phyloP scores from a whole-genome alignment of 2,113 vertebrate genomes.

The Xiphias gladius region DNA sequence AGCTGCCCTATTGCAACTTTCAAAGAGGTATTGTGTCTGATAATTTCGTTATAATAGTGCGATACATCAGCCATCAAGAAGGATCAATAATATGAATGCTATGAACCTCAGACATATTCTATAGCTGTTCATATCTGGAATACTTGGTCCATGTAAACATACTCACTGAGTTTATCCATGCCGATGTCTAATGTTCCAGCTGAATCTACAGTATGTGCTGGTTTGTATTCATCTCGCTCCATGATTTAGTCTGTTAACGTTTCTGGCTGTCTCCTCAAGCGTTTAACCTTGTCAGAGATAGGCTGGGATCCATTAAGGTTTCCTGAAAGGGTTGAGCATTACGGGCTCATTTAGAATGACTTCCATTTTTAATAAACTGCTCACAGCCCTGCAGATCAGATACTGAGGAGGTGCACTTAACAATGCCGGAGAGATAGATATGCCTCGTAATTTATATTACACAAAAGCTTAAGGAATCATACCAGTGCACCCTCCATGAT shows the following conservation, averaged over 20 bases:
- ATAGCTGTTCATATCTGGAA: not conserved
- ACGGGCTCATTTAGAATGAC: slow-evolving; percentile 83
- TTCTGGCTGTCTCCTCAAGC: slow-evolving; percentile 67
- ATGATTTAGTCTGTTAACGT: slow-evolving; percentile 70
- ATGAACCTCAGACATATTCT: not conserved
- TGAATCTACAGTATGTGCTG: slow-evolving; percentile 19
- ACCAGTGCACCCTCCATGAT: slow-evolving; percentile 20
- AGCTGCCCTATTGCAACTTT: not conserved
- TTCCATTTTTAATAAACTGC: slow-evolving; percentile 87
- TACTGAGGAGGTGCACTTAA: slow-evolving; percentile 74
- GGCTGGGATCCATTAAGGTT: slow-evolving; percentile 80
- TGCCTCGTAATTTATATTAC: slow-evolving; percentile 77
- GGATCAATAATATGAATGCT: not conserved
- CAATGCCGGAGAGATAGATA: slow-evolving; percentile 75
- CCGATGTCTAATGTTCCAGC: slow-evolving; percentile 21
- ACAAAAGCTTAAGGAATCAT: slow-evolving; percentile 68
- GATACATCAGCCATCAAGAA: slow-evolving; percentile 1
- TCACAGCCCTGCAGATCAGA: slow-evolving; percentile 78
- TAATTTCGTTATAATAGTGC: not conserved
- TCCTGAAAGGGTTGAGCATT: slow-evolving; percentile 79
- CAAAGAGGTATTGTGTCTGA: not conserved
- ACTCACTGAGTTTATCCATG: not conserved
- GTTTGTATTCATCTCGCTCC: slow-evolving; percentile 70
- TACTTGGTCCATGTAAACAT: slow-evolving; percentile 15
- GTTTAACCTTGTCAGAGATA: slow-evolving; percentile 85